Evolutionary conservation across 2,797 vertebrate species (phyloP).

Genomic region (Neosilurus hyrtlii): DNA sequence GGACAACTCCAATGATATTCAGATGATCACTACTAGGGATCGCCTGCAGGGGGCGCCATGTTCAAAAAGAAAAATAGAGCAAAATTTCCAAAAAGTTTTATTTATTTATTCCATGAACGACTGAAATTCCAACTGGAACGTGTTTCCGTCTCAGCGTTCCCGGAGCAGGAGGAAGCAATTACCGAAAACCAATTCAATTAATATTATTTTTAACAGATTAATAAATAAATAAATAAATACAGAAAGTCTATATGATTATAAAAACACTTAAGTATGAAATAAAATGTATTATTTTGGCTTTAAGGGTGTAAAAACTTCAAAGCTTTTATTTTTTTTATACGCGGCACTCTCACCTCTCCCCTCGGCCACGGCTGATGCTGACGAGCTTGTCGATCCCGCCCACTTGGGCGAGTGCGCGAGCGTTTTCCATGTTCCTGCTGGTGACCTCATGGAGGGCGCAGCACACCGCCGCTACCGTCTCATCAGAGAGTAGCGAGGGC

Average conservation of each 20-base stretch:
- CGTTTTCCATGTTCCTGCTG: constrained; percentile 97
- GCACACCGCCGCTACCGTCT: constrained; percentile 92
- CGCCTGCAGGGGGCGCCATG: background rate
- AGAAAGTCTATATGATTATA: too few relatives aligned
- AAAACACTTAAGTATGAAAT: background rate
- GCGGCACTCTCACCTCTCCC: constrained; percentile 77
- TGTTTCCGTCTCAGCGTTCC: background rate
- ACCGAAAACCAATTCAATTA: too few relatives aligned
- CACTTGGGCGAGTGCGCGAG: constrained; percentile 89
- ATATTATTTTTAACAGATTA: too few relatives aligned
- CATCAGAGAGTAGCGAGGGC: constrained; percentile 83
- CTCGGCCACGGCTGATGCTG: constrained; percentile 93
- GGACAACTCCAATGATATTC: background rate
- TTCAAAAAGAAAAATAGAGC: background rate
- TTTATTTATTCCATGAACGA: background rate
- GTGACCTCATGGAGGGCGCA: constrained; percentile 97
- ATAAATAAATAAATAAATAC: too few relatives aligned
- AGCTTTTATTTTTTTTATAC: background rate
- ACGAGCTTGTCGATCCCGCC: constrained; percentile 97
- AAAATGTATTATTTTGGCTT: background rate
- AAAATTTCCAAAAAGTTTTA: background rate
- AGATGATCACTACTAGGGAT: background rate
- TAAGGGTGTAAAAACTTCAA: background rate
- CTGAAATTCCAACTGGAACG: background rate
- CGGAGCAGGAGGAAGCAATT: background rate